Conservation (phyloP, 2,797 vertebrate genomes). For the Parauchenoglanis ngamensis region DNA sequence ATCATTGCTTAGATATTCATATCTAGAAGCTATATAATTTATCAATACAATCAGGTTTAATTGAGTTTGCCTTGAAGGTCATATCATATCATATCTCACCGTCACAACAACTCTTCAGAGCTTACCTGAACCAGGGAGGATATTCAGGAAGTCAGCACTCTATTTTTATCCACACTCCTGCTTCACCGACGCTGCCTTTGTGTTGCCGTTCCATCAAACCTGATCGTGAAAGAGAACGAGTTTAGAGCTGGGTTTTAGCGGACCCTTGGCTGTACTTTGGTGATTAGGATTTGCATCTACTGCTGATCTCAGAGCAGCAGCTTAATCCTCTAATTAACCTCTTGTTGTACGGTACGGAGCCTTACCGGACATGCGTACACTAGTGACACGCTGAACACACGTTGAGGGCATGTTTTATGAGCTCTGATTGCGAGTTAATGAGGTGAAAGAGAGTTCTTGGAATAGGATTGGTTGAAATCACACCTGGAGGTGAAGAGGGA, state of each 20-base stretch:
- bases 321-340: slow-evolving; percentile 38
- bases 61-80: neutral
- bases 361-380: neutral
- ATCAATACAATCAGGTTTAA: neutral
- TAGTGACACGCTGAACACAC: neutral
- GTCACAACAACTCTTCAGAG: neutral
- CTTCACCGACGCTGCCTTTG: neutral
- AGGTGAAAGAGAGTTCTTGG: neutral
- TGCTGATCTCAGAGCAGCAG: slow-evolving; percentile 9
- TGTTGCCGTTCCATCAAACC: neutral
- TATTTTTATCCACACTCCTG: neutral
- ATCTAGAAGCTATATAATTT: neutral
- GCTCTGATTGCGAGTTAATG: neutral
- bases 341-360: slow-evolving; percentile 2
- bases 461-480: neutral
- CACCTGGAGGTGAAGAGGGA: neutral
- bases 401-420: slow-evolving; percentile 25
- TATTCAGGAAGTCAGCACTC: neutral
- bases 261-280: neutral
- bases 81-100: neutral
- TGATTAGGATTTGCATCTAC: slow-evolving; percentile 24
- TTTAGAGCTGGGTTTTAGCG: neutral
- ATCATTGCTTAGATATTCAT: neutral
- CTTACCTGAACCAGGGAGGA: slow-evolving; percentile 12
- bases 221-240: neutral